Evolutionary conservation across 2,113 vertebrate species (phyloP), one percentile per base, ranked within the genome.

Genomic region (Bubalus kerabau): DNA sequence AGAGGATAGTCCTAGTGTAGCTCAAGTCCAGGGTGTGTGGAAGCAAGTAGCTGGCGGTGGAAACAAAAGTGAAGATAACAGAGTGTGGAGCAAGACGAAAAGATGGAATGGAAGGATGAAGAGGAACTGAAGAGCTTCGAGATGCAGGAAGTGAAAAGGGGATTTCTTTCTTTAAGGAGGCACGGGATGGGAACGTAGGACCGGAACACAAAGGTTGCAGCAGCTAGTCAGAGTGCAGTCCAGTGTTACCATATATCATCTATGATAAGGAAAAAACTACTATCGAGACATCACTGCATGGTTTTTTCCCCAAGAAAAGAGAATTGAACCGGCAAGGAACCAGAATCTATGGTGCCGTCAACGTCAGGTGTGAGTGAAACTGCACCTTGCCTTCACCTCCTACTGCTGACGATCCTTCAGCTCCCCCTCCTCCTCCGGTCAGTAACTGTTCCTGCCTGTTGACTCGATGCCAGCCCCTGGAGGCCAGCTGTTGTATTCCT

Each of bases 401-500:
- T 40, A 1, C 36, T 74, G 21, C 71, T 6, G 36, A 2, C 1
- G 2, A 2, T 13, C 36, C 36, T 74, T 43, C n/a, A 6, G 21
- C 21, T 24, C 19, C 2, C 67, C 0, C 5, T 36, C 67, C 36
- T 6, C 10, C 67, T 36, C 17, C 9, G 1, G n/a, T 36, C 17
- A 71, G n/a, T 21, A 36, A 64, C n/a, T 23, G n/a, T 19, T 67
- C 32, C 9, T n/a, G 32, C 32, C 32, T 19, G 30, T 71, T 21
- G 0, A 62, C 30, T 62, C 60, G 0, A 62, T 62, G 60, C 6
- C 60, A 30, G 60, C 28, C 32, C 28, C 62, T 64, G 30, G 7
- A 62, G 14, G 30, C 60, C 30, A 64, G 30, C 15, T 16, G 32
- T 19, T 67, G 4, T 71, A 11, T 36, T 21, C 64, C n/a, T 36